These are phyloP conservation scores for Ornithorhynchus anatinus DNA, from an alignment of 2,113 vertebrate genomes.

Conservation along the genomic window DNA sequence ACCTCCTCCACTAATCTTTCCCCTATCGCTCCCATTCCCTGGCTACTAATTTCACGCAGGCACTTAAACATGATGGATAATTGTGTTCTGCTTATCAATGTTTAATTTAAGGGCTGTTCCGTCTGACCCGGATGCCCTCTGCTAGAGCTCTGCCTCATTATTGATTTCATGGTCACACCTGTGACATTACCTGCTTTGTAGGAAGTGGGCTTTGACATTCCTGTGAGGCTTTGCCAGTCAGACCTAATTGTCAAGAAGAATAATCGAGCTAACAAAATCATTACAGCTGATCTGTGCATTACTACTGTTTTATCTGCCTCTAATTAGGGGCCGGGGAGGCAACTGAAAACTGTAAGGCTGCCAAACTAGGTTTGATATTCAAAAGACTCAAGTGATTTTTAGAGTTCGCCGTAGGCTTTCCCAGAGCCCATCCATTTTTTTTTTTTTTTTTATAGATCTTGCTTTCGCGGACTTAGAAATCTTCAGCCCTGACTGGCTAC, in stretches of 20 bases:
- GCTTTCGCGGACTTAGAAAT: too few relatives aligned
- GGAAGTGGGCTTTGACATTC: slow-evolving; percentile 72
- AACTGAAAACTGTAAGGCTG: slow-evolving; percentile 54
- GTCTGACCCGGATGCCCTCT: slow-evolving; percentile 75
- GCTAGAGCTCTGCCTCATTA: slow-evolving; percentile 71
- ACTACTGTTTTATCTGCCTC: slow-evolving; percentile 73
- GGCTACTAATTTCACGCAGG: slow-evolving; percentile 69
- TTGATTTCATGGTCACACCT: slow-evolving; percentile 78
- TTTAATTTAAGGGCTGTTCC: slow-evolving; percentile 72
- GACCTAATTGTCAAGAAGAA: slow-evolving; percentile 73
- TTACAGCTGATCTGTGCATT: slow-evolving; percentile 74
- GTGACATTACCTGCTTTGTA: slow-evolving; percentile 74
- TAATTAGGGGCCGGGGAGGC: slow-evolving; percentile 70
- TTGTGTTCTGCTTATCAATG: slow-evolving; percentile 70
- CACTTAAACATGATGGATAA: slow-evolving; percentile 66
- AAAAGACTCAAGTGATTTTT: slow-evolving; percentile 28
- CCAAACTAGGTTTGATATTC: slow-evolving; percentile 45
- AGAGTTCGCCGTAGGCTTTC: neutral
- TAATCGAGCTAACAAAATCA: slow-evolving; percentile 76
- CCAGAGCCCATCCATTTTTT: neutral
- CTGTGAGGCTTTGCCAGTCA: slow-evolving; percentile 66
- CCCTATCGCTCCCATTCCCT: slow-evolving; percentile 51
- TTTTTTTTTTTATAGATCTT: neutral
- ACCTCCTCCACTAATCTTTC: slow-evolving; percentile 57
- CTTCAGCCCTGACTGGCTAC: too few relatives aligned